Base-by-base conservation (phyloP, 2,888 invertebrate genomes). In the Antitype chi region DNA sequence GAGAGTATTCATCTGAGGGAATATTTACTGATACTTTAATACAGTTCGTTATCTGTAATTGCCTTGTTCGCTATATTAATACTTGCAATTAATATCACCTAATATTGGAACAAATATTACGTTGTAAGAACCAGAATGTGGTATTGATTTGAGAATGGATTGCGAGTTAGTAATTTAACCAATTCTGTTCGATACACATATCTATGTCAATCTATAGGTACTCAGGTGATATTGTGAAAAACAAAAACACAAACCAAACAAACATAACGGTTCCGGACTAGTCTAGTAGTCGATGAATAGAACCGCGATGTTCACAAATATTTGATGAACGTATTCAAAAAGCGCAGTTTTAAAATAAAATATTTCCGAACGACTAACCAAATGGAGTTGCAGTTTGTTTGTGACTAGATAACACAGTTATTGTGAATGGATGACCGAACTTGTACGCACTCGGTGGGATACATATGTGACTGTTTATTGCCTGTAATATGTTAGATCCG, bases 1-100 rank as follows among this genome's bases (percentile, higher is more conserved):
- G 57, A 60, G 60, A 74, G 28, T 78, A 88, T 84, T 88, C 71
- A 87, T 85, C 84, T 64, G 4, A 66, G 15, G 25, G 43, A 66
- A 80, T 81, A 86, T 86, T 86, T 73, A 67, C 71, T 76, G 75
- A 71, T 88, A 77, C 74, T 88, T 88, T 76, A 85, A 78, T 80
- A 86, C 64, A 84, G 78, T 78, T 81, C 63, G 25, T 64, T 66
- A 63, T 60, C 72, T n/a, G 53, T 86, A 76, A 78, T 75, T 75
- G 74, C 67, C 76, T 83, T 71, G 70, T 67, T 72, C 59, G n/a
- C 38, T 71, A 59, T 75, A 67, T 76, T 83, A 72, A 71, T 80
- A 74, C 69, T 69, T 68, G 43, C 59, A 80, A 82, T 85, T 70
- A 78, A 78, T 75, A 69, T 74, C 25, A 43, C 25, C 52, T 17